Evolutionary conservation across 2,888 invertebrate species (phyloP).

Genomic region (Hermaeophaga mercurialis): DNA sequence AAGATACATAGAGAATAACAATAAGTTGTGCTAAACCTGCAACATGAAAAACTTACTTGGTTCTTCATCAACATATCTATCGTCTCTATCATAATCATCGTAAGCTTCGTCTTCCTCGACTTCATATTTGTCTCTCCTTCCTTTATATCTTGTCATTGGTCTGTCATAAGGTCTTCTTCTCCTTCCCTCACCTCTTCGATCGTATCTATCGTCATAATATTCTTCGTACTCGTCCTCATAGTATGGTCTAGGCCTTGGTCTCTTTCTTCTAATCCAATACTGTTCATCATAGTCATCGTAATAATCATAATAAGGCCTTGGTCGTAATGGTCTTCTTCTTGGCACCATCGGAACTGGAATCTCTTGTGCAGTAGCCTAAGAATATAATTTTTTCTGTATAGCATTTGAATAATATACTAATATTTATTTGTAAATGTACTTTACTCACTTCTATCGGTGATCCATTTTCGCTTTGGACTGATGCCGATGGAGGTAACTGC

Average conservation of each 20-base stretch:
- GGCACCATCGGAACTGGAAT: conserved; percentile 5
- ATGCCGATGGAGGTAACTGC: not conserved
- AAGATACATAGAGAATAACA: too few relatives aligned
- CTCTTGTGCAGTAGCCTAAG: conserved; percentile 27
- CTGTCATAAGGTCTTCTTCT: conserved; percentile 46
- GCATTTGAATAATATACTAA: too few relatives aligned
- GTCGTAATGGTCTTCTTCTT: conserved; percentile 46
- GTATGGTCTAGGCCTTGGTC: conserved; percentile 63
- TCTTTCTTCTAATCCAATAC: conserved; percentile 59
- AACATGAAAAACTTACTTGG: conserved; percentile 17
- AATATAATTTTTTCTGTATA: not conserved
- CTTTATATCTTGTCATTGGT: conserved; percentile 40
- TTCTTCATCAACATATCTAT: conserved; percentile 18
- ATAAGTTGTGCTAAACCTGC: too few relatives aligned
- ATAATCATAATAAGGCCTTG: conserved; percentile 70
- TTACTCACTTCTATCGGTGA: not conserved
- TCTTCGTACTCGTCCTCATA: conserved; percentile 58
- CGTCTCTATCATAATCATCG: conserved; percentile 35
- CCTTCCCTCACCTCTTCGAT: conserved; percentile 40
- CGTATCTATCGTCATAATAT: conserved; percentile 18
- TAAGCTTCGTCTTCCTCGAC: conserved; percentile 41
- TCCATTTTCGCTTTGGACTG: not conserved
- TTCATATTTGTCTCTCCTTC: conserved; percentile 47
- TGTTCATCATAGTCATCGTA: conserved; percentile 68
- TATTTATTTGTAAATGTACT: too few relatives aligned